A percentile compares a stretch with the other conserved stretches of the same genome.
phyloP scores from a whole-genome alignment of 2,113 vertebrate species.

The Dipodomys stephensi region DNA sequence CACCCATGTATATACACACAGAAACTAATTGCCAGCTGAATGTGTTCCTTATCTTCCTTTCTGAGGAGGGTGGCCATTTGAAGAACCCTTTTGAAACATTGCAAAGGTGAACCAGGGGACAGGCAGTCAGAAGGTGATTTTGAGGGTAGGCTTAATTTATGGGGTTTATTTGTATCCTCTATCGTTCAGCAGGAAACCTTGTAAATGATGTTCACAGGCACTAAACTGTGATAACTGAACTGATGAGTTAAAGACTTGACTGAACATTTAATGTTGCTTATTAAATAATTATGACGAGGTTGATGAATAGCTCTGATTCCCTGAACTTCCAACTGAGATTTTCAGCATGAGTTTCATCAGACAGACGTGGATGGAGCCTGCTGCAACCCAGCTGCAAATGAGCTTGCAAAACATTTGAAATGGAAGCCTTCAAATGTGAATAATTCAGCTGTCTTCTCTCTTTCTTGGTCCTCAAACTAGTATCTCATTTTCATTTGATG shows the following conservation, averaged over 20 bases:
- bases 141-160: conserved; percentile 82
- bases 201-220: conserved; percentile 82
- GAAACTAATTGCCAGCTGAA: not conserved
- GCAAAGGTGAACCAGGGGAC: conserved; percentile 58
- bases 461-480: conserved; percentile 79
- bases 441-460: conserved; percentile 82
- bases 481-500: conserved; percentile 83
- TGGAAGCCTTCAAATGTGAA: conserved; percentile 82
- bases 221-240: conserved; percentile 83
- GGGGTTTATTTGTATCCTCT: conserved; percentile 82
- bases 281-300: conserved; percentile 89
- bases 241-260: conserved; percentile 87
- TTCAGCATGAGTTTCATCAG: conserved; percentile 88
- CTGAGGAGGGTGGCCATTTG: not conserved
- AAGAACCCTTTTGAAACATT: not conserved
- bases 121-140: conserved; percentile 57
- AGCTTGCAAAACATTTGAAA: conserved; percentile 83
- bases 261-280: conserved; percentile 86
- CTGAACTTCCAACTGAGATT: conserved; percentile 88
- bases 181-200: conserved; percentile 83
- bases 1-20: not conserved
- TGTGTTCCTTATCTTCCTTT: not conserved
- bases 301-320: conserved; percentile 85
- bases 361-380: conserved; percentile 79
- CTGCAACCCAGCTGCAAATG: conserved; percentile 83